Evolutionary conservation across 2,888 invertebrate genomes (phyloP).

Genomic region (Acheta domesticus): DNA sequence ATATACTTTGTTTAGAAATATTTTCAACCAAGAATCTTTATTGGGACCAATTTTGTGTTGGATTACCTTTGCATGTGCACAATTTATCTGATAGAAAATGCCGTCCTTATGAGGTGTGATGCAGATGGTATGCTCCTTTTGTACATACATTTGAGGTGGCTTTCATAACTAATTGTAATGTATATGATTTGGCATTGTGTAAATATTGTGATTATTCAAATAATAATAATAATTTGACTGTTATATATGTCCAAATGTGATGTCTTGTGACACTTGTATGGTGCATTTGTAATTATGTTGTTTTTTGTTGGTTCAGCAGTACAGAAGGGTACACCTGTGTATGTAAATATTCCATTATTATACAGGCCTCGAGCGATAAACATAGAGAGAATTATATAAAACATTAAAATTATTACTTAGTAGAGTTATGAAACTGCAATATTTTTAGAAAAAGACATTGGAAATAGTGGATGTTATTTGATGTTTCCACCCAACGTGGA

Average conservation of each 20-base stretch:
- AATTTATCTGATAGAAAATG: neutral
- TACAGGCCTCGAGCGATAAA: neutral
- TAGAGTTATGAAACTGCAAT: no score
- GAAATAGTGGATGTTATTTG: no score
- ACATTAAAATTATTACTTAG: no score
- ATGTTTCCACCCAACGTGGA: no score
- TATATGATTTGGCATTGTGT: neutral
- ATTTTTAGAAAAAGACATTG: no score
- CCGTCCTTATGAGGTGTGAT: neutral
- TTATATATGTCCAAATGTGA: no score
- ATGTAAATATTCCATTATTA: neutral
- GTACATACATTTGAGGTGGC: neutral
- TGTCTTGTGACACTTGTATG: no score
- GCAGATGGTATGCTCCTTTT: neutral
- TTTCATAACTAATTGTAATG: neutral
- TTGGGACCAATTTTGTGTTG: neutral
- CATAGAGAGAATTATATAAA: neutral
- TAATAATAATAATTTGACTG: no score
- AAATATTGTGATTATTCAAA: neutral
- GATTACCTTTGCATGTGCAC: slow-evolving; percentile 18
- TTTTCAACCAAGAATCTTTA: neutral
- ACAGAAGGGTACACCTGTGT: neutral
- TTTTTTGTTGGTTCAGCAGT: neutral
- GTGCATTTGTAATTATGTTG: no score
- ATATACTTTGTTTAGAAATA: no score